phyloP scores from a whole-genome alignment of 2,113 vertebrate species.

The Xiphophorus hellerii region DNA sequence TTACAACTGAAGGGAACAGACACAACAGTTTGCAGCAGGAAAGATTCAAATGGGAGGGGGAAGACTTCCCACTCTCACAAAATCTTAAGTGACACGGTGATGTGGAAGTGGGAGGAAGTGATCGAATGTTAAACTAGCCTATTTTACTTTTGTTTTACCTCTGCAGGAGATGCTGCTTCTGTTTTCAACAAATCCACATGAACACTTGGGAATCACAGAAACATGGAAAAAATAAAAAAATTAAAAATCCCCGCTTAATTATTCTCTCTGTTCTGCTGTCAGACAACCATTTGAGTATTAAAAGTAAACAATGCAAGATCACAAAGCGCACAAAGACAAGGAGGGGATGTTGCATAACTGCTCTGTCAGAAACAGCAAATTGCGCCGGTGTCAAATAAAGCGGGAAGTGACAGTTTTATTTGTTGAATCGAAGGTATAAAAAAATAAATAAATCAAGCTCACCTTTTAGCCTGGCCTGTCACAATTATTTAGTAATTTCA shows the following conservation, averaged over 20 bases:
- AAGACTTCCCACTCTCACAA: conserved; percentile 7
- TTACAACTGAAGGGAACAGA: conserved; percentile 13
- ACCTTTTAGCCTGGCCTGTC: conserved; percentile 7
- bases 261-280: conserved; percentile 64
- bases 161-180: conserved; percentile 28
- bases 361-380: conserved; percentile 24
- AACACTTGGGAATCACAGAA: conserved; percentile 42
- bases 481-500: neutral
- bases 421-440: conserved; percentile 1
- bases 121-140: conserved; percentile 34
- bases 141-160: conserved; percentile 34
- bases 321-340: conserved; percentile 39
- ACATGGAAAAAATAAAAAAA: conserved; percentile 36
- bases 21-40: conserved; percentile 25
- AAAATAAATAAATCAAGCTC: neutral
- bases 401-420: conserved; percentile 36
- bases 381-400: conserved; percentile 16
- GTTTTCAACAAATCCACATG: conserved; percentile 50
- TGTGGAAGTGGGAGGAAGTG: conserved; percentile 47
- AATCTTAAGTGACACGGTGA: conserved; percentile 50
- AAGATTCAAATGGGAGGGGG: conserved; percentile 28
- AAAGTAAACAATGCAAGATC: conserved; percentile 51
- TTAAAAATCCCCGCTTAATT: conserved; percentile 28
- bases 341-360: conserved; percentile 19
- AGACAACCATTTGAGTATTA: conserved; percentile 57